Conservation (phyloP, 2,113 vertebrate species). For the Oriolus oriolus region DNA sequence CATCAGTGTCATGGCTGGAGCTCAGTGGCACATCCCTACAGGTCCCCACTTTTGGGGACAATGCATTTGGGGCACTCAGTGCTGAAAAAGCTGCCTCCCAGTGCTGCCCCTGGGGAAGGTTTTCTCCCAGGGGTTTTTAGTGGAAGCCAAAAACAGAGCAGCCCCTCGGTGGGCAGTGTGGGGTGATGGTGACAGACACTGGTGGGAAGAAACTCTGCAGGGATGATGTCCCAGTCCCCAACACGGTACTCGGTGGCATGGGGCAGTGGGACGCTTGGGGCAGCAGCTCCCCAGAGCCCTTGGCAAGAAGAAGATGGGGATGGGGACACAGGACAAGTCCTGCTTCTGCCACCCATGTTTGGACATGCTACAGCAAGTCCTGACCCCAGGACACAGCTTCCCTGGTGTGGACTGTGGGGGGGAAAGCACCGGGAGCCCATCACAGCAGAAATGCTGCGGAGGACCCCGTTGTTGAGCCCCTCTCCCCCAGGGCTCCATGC, state of each 20-base stretch:
- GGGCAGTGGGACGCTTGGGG: accelerated
- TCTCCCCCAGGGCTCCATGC: not conserved
- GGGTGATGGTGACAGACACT: not conserved
- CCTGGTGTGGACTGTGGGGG: not conserved
- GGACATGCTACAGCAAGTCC: not conserved
- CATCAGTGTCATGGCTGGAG: not conserved
- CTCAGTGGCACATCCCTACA: accelerated
- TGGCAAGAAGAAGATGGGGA: not conserved
- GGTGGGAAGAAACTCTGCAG: not conserved
- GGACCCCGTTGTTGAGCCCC: accelerated
- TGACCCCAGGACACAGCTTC: not conserved
- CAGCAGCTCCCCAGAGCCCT: not conserved
- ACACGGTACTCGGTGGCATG: accelerated
- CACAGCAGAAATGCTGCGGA: accelerated
- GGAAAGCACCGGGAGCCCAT: not conserved
- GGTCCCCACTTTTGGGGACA: not conserved
- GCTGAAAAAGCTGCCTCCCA: not conserved
- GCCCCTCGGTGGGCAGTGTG: not conserved
- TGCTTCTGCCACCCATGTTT: not conserved
- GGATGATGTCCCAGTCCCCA: not conserved
- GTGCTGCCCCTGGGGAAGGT: not conserved
- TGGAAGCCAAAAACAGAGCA: not conserved
- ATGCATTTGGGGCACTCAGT: not conserved
- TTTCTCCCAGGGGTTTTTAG: not conserved
- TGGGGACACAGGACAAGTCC: not conserved